A percentile compares a stretch with the other conserved stretches of the same genome.
phyloP scores from a whole-genome alignment of 2,113 vertebrate genomes.

The Muscicapa adusta region DNA sequence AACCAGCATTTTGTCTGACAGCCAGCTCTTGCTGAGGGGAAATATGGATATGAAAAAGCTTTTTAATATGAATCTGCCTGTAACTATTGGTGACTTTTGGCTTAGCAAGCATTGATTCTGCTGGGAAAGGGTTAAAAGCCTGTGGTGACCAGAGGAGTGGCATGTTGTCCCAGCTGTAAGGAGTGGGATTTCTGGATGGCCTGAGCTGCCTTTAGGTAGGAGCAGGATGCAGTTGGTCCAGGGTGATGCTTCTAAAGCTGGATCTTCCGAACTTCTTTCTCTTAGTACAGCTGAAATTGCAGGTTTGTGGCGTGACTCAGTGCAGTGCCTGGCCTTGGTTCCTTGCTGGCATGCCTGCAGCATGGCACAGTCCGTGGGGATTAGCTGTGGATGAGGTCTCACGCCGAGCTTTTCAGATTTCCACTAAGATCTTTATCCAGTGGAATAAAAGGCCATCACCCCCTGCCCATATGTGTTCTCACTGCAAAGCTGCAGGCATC shows the following conservation, averaged over 20 bases:
- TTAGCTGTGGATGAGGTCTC: conserved; percentile 14
- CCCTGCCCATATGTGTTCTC: conserved; percentile 39
- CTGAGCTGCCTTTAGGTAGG: background rate
- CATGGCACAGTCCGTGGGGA: background rate
- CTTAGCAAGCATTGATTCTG: background rate
- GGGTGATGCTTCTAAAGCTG: background rate
- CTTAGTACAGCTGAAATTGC: background rate
- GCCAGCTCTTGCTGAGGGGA: background rate
- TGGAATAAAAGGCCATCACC: conserved; percentile 29
- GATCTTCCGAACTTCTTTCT: background rate
- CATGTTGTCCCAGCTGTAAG: background rate
- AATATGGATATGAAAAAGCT: background rate
- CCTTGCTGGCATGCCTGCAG: background rate
- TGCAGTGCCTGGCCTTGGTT: background rate
- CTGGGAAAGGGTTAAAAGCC: background rate
- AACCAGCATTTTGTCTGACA: background rate
- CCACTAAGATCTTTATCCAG: conserved; percentile 32
- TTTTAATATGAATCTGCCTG: background rate
- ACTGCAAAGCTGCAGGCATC: conserved; percentile 13
- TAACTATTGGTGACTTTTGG: background rate
- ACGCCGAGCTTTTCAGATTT: background rate
- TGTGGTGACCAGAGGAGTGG: accelerated
- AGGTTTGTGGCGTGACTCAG: background rate
- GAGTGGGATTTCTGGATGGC: background rate
- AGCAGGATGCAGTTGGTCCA: background rate